A percentile compares a stretch with the other conserved stretches of the same genome.
phyloP scores from a whole-genome alignment of 2,113 vertebrate species.

The Psephotus haematonotus region DNA sequence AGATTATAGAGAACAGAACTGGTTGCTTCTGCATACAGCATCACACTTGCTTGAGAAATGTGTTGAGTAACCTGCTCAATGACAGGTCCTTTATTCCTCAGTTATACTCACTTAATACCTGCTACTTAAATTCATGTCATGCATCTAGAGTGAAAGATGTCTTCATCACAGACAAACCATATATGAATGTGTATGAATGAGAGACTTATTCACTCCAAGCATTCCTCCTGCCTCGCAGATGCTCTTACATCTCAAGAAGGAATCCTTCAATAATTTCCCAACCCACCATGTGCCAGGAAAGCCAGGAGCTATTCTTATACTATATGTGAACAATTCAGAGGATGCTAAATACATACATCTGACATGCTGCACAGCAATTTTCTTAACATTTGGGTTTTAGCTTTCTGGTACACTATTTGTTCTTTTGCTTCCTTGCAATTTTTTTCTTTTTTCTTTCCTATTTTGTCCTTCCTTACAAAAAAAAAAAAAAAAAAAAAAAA shows the following conservation, averaged over 20 bases:
- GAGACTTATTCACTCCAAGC: not conserved
- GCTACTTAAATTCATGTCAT: not conserved
- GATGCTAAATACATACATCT: not conserved
- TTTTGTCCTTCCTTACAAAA: not conserved
- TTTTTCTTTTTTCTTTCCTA: not conserved
- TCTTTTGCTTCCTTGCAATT: not conserved
- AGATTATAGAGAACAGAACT: not conserved
- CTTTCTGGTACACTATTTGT: not conserved
- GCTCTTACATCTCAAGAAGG: not conserved
- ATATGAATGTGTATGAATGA: not conserved
- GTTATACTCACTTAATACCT: not conserved
- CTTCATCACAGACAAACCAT: not conserved
- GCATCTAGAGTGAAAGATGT: not conserved
- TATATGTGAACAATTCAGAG: not conserved
- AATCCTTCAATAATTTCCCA: not conserved
- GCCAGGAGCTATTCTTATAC: not conserved
- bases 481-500: not conserved
- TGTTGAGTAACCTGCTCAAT: not conserved
- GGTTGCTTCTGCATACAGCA: not conserved
- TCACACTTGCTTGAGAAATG: not conserved
- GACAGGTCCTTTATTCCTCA: not conserved
- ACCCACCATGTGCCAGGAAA: not conserved
- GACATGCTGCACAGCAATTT: not conserved
- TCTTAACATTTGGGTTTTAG: not conserved
- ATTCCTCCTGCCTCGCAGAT: not conserved